Evolutionary conservation across 2,113 vertebrate genomes (phyloP), one percentile per base, ranked within the genome.

Genomic region (Epinephelus moara): DNA sequence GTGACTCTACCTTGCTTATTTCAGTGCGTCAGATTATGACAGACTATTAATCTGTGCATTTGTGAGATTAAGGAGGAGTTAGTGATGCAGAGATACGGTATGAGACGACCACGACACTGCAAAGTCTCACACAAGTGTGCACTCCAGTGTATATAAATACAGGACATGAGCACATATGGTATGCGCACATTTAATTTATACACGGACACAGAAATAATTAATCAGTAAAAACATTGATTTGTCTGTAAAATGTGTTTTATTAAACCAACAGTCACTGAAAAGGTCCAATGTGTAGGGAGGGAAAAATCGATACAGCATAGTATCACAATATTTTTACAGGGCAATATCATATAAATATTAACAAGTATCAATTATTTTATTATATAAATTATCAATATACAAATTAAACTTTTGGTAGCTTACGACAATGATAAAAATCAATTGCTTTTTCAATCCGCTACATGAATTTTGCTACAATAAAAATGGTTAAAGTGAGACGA

Each of bases 41-140:
- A 25, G 55, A 72, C 18, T 53, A 72, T 75, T 80, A 49, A 79
- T 74, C 70, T 78, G 78, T 67, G 27, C 19, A 80, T 88, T 81
- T 53, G 57, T 42, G 33, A 61, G 80, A 79, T 85, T 72, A 84
- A 25, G 59, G 50, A 47, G 14, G 70, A 67, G 53, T 67, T 49
- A 59, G 19, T 64, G 10, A 82, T 40, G 12, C 25, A 62, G 47
- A 30, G 45, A 68, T 17, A 47, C 30, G 25, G 49, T 25, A 52
- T 15, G n/a, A 33, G 14, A 74, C 8, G 49, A 59, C 37, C 4
- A 61, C 18, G n/a, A 21, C 17, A 21, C 23, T 60, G 40, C 17
- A 37, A 37, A 37, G 33, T 37, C 33, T 37, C 33, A 59, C 37
- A 72, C 27, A 47, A 45, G 50, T 55, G 1, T 45, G 7, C 8